phyloP scores from a whole-genome alignment of 2,888 invertebrate species.

The Cynaeus angustus region DNA sequence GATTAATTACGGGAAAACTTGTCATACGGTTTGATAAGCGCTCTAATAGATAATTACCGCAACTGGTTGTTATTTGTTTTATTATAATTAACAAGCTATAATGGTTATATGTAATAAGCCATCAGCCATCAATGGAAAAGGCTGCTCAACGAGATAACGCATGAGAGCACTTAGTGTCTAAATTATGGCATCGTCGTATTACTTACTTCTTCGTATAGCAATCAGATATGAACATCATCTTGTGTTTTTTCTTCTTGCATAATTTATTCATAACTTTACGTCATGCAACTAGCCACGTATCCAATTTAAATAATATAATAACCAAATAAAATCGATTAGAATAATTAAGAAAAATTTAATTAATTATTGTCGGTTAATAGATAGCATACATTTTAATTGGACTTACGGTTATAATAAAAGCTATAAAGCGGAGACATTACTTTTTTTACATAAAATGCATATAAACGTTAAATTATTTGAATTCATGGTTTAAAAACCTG shows the following conservation, averaged over 20 bases:
- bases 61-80: conserved; percentile 51
- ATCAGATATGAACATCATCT: conserved; percentile 31
- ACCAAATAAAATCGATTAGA: too few relatives aligned
- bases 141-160: conserved; percentile 46
- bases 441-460: too few relatives aligned
- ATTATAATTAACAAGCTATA: conserved; percentile 53
- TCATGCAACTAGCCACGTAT: conserved; percentile 15
- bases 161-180: conserved; percentile 48
- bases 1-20: conserved; percentile 53
- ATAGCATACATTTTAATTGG: too few relatives aligned
- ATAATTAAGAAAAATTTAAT: too few relatives aligned
- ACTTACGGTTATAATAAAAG: too few relatives aligned
- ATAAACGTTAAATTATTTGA: too few relatives aligned
- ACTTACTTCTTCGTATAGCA: conserved; percentile 18
- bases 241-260: conserved; percentile 30
- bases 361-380: too few relatives aligned
- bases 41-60: conserved; percentile 53
- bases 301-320: conserved; percentile 25
- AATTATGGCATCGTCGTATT: conserved; percentile 42
- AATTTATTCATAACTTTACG: conserved; percentile 48
- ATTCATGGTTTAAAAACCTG: too few relatives aligned
- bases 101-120: conserved; percentile 48
- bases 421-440: too few relatives aligned
- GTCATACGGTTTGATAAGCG: conserved; percentile 51
- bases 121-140: conserved; percentile 46